Base-by-base conservation (phyloP, 2,113 vertebrate species). In the Oostethus manadensis region DNA sequence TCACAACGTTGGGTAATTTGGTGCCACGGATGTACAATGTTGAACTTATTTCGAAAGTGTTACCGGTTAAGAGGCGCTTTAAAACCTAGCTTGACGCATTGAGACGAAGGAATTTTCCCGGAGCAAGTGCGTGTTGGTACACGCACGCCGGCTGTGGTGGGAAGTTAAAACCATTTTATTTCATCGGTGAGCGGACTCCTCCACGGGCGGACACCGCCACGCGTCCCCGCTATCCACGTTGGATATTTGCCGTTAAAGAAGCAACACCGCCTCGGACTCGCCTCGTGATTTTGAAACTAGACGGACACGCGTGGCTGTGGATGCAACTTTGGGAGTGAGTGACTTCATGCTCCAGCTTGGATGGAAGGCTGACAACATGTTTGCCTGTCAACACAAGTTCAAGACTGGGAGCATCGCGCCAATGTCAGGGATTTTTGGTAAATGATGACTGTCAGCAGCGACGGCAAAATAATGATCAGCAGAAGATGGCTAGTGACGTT, bases 401-500 rank as follows among this genome's bases (percentile, higher is more conserved):
- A 72, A 70, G 54, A 42, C 68, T 51, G 51, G 69, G 74, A 72
- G 76, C 65, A 74, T 64, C 59, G 65, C 66, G 56, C 49, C 77
- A 2, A 81, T 80, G 78, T 66, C 68, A 63, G 63, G 62, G 78
- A 51, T 75, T 84, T 87, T 84, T 78, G 78, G 76, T 44, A 81
- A 80, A 93, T 93, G 93, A 88, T 92, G 84, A 77, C 89, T 79
- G 91, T 93, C 73, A 91, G 88, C 87, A 89, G 88, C 66, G 95
- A 98, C 88, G 92, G 91, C 79, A 92, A 92, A 91, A 95, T 93
- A 89, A 94, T 98, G 94, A 89, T 95, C 88, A 94, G 96, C 88
- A 94, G 96, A 84, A 94, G 96, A 94, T 98, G 94, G 82, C 92
- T 96, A 73, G 89, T 96, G 74, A 95, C 94, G 89, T 90, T 98